A percentile compares a stretch with the other conserved stretches of the same genome.
These are phyloP conservation scores for Papilio machaon DNA, from an alignment of 1,140 invertebrate genomes.

Conservation along the genomic window DNA sequence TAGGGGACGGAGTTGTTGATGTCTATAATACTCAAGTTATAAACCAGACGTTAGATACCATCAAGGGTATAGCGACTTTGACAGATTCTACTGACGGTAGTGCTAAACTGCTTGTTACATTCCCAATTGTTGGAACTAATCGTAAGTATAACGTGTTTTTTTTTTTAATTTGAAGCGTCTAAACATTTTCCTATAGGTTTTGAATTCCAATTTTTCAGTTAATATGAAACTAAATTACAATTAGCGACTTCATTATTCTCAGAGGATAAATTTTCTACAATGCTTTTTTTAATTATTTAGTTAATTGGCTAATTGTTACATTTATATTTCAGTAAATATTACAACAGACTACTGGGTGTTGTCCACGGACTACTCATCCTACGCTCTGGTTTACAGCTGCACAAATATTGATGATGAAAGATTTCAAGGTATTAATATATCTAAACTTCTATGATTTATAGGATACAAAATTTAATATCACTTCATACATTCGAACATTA, in stretches of 20 bases:
- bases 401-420: conserved; percentile 53
- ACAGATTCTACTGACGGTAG: conserved; percentile 47
- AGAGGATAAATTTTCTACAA: too few relatives aligned
- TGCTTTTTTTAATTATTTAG: too few relatives aligned
- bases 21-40: conserved; percentile 66
- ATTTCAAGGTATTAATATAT: conserved; percentile 55
- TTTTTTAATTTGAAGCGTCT: too few relatives aligned
- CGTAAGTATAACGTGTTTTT: conserved; percentile 47
- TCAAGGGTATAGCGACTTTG: conserved; percentile 49
- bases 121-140: conserved; percentile 60
- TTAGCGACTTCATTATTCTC: too few relatives aligned
- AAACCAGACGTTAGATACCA: conserved; percentile 53
- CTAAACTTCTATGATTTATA: too few relatives aligned
- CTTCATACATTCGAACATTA: too few relatives aligned
- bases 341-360: conserved; percentile 75
- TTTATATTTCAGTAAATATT: conserved; percentile 47
- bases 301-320: background rate
- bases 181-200: too few relatives aligned
- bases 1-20: conserved; percentile 43
- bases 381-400: conserved; percentile 70
- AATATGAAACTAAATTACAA: too few relatives aligned
- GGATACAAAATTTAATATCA: too few relatives aligned
- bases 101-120: conserved; percentile 63
- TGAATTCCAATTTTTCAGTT: too few relatives aligned
- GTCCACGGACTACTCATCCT: conserved; percentile 63